Evolutionary conservation across 2,888 invertebrate species (phyloP), one percentile per base, ranked within the genome.

Genomic region (Synanthedon tipuliformis): DNA sequence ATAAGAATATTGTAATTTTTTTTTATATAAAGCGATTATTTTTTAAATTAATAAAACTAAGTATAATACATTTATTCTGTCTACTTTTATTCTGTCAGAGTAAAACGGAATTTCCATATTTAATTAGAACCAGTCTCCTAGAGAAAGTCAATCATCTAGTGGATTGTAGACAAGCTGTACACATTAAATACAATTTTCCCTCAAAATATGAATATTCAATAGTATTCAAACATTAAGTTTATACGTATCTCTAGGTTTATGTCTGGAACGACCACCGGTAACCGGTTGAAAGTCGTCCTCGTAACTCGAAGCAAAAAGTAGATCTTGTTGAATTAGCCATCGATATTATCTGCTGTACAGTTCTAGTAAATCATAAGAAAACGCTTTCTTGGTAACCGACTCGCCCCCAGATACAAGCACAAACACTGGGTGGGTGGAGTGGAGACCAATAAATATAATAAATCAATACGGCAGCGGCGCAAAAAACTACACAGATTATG

Each of bases 301-400:
- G 63, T 62, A 62, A 63, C 58, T 61, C 53, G 54, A 18, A 57
- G 71, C 74, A 81, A 81, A 81, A 81, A 81, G 74, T 75, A 71
- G 73, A 56, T 61, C 63, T 58, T 59, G 61, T 63, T 59, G 62
- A 64, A 71, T 75, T 78, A 73, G 68, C 66, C 71, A 74, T 65
- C 67, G 73, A 75, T 68, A 66, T 65, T 68, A 74, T 69, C 69
- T 67, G 54, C 60, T 18, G 41, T 55, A 55, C 56, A 55, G 54
- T 60, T 61, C 57, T 56, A 71, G 71, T 78, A 77, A 78, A 82
- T 80, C 77, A 82, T 79, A 75, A 68, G 71, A 73, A 50, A 50
- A 27, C 40, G 34, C 50, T 54, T 55, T 54, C 54, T 54, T 51
- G 51, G 51, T 53, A 54, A 55, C 53, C 53, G 53, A 50, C 53